These are phyloP conservation scores for Malthinus seriepunctatus DNA, from an alignment of 2,888 invertebrate species.

Conservation along the genomic window DNA sequence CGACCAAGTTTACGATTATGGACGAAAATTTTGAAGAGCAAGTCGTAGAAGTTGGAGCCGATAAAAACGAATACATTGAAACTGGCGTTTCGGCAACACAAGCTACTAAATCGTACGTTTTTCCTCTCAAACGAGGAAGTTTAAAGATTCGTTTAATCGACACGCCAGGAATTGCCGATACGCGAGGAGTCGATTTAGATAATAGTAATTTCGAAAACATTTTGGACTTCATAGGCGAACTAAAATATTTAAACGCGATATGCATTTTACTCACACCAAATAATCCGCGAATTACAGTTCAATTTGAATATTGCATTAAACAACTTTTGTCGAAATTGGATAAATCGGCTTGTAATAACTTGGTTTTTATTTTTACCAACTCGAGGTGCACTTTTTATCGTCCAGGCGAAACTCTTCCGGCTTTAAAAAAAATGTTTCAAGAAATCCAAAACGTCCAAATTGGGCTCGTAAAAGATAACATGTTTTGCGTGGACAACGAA, in stretches of 20 bases:
- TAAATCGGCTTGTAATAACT: conserved; percentile 45
- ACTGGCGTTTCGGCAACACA: conserved; percentile 33
- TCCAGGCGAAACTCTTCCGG: conserved; percentile 43
- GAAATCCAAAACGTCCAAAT: conserved; percentile 36
- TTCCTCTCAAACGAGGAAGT: conserved; percentile 26
- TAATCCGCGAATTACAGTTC: conserved; percentile 40
- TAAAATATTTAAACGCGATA: conserved; percentile 42
- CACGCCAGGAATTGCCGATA: conserved; percentile 46
- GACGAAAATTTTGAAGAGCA: conserved; percentile 37
- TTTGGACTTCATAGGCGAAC: conserved; percentile 41
- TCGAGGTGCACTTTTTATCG: conserved; percentile 41
- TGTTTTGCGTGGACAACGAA: conserved; percentile 50
- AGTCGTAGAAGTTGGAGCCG: conserved; percentile 35
- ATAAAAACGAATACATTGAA: conserved; percentile 33
- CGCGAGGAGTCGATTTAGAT: conserved; percentile 34
- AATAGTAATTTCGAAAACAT: conserved; percentile 35
- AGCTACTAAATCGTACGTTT: conserved; percentile 68
- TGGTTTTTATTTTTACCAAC: conserved; percentile 49
- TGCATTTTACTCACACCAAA: conserved; percentile 44
- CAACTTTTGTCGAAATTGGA: conserved; percentile 47
- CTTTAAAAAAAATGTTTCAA: conserved; percentile 38
- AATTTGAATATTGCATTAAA: conserved; percentile 47
- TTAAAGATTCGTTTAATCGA: conserved; percentile 45
- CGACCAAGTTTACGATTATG: conserved; percentile 38
- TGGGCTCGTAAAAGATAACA: conserved; percentile 38